Evolutionary conservation across 2,797 vertebrate species (phyloP), one percentile per base, ranked within the genome.

Genomic region (Melanotaenia boesemani): DNA sequence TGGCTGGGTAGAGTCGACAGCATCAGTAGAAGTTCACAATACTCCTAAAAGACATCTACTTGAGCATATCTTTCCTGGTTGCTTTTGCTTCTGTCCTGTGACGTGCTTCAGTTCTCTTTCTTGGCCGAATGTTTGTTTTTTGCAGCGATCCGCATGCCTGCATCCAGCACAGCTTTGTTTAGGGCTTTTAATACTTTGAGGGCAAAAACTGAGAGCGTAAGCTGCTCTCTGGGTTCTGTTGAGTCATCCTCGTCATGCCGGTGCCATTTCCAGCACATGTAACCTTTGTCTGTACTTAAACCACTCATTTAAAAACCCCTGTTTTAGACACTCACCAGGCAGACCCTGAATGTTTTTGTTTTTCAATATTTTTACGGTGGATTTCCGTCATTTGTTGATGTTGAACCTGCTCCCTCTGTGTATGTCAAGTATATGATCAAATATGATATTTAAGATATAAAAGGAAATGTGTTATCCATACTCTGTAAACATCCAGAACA

Each of bases 301-400:
- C 58, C 77, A 80, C 75, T 89, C 75, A 82, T 87, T 83, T 89
- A 77, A 76, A 76, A 72, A 72, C 76, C 77, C 77, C 70, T 55
- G 46, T 48, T 77, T 72, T 82, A 64, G 66, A 84, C 85, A 81
- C 92, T 91, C 91, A 92, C 92, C 91, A 74, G 91, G 89, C 91
- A 91, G 90, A 90, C 81, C 81, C 85, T 88, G 92, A 93, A 93
- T 92, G 94, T 94, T 88, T 78, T 84, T 86, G 84, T 84, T 91
- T 89, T 90, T 85, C 76, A 69, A 61, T 88, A 72, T 92, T 91
- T 92, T 84, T 90, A 88, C 70, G 59, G 86, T 88, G 82, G 92
- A 92, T 92, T 91, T 85, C 89, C 84, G 82, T 84, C 57, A 79
- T 88, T 74, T 59, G 89, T 91, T 80, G 88, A 67, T 86, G 88